These are phyloP conservation scores for Erebia ligea DNA, from an alignment of 2,888 invertebrate species.

Conservation along the genomic window DNA sequence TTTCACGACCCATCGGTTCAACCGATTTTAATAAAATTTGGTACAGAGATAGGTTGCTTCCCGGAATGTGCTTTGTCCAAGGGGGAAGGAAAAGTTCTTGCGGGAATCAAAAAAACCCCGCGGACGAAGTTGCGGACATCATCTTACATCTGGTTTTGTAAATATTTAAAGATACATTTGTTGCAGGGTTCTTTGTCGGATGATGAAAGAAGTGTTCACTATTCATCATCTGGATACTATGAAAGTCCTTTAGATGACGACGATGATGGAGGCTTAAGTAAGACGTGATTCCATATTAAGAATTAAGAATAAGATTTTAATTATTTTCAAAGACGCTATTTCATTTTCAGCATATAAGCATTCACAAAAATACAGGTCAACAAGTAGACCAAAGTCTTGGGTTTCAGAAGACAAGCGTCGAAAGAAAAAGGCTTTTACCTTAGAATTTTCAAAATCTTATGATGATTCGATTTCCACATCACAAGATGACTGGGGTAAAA, in stretches of 20 bases:
- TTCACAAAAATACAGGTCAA: conserved; percentile 76
- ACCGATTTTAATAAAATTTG: too few species aligned
- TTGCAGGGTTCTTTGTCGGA: conserved; percentile 84
- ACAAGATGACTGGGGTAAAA: conserved; percentile 76
- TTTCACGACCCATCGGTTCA: too few species aligned
- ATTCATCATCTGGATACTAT: conserved; percentile 89
- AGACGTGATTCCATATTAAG: conserved; percentile 40
- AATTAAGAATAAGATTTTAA: conserved; percentile 18
- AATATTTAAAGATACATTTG: neutral
- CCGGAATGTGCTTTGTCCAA: too few species aligned
- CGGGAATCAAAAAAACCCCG: too few species aligned
- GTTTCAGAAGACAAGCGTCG: conserved; percentile 88
- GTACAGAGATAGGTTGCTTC: too few species aligned
- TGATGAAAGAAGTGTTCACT: conserved; percentile 87
- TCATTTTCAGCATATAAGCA: conserved; percentile 73
- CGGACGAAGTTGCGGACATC: too few species aligned
- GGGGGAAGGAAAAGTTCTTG: too few species aligned
- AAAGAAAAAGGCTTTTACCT: conserved; percentile 89
- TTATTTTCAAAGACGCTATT: conserved; percentile 25
- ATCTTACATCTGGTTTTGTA: neutral
- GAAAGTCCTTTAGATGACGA: conserved; percentile 89
- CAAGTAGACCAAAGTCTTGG: conserved; percentile 79
- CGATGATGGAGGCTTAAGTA: conserved; percentile 81
- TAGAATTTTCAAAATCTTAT: conserved; percentile 87
- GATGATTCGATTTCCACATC: conserved; percentile 80